These are phyloP conservation scores for Malacoraja senta DNA, from an alignment of 2,797 vertebrate genomes.

Conservation along the genomic window DNA sequence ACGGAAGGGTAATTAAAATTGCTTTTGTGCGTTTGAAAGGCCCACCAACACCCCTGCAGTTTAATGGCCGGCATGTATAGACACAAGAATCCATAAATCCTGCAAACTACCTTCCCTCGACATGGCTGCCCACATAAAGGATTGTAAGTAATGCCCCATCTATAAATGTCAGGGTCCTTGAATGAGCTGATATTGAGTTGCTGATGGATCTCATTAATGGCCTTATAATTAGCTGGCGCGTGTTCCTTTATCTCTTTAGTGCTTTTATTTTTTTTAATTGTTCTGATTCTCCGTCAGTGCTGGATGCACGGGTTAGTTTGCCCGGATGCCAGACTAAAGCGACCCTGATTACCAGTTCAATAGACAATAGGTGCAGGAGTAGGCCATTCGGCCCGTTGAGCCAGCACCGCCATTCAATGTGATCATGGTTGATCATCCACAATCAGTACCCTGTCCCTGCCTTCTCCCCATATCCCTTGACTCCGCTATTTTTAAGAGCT, in stretches of 20 bases:
- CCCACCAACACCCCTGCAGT: constrained; percentile 47
- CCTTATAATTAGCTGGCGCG: constrained; percentile 5
- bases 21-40: constrained; percentile 50
- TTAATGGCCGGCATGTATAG: constrained; percentile 47
- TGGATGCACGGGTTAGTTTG: too few species aligned
- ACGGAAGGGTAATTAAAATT: constrained; percentile 52
- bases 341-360: background rate
- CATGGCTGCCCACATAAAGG: constrained; percentile 47
- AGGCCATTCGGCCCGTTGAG: too few species aligned
- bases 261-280: background rate
- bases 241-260: constrained; percentile 10
- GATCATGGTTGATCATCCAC: too few species aligned
- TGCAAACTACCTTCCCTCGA: constrained; percentile 45
- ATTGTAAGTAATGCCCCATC: constrained; percentile 43
- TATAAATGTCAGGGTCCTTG: constrained; percentile 38
- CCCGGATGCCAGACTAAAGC: background rate
- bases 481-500: too few species aligned
- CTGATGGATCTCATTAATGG: constrained; percentile 19
- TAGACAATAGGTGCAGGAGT: too few species aligned
- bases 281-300: background rate
- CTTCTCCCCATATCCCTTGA: too few species aligned
- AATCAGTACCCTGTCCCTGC: too few species aligned
- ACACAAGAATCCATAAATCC: constrained; percentile 49
- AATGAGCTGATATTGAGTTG: constrained; percentile 21
- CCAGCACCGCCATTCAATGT: too few species aligned